These are phyloP conservation scores for Clupea harengus DNA, from an alignment of 2,113 vertebrate species.

Conservation along the genomic window DNA sequence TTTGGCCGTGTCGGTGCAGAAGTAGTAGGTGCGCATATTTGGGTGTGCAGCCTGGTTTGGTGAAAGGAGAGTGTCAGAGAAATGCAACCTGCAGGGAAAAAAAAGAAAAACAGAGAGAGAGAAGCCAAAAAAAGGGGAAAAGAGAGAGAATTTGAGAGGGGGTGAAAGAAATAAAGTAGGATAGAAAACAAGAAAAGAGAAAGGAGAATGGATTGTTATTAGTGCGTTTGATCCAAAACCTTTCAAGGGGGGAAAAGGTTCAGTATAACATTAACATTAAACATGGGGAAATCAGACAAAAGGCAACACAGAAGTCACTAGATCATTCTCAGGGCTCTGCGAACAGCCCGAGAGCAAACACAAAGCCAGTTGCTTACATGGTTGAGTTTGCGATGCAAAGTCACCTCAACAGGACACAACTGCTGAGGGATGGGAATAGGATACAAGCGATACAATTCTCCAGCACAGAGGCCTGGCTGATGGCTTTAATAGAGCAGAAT, in stretches of 20 bases:
- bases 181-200: neutral
- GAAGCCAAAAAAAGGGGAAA: too few relatives aligned
- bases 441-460: neutral
- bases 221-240: neutral
- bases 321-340: neutral
- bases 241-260: neutral
- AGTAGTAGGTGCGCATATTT: constrained; percentile 99
- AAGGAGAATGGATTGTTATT: neutral
- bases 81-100: neutral
- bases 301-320: too few relatives aligned
- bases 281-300: too few relatives aligned
- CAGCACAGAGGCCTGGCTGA: neutral
- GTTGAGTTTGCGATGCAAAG: neutral
- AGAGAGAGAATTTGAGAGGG: neutral
- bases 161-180: neutral
- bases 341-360: neutral
- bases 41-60: constrained; percentile 90
- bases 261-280: neutral
- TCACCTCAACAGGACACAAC: neutral
- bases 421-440: neutral
- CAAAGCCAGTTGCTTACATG: neutral
- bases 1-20: constrained; percentile 95
- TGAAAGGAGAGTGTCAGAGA: constrained; percentile 33
- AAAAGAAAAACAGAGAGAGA: neutral
- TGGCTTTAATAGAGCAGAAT: neutral